Evolutionary conservation across 1,140 invertebrate species (phyloP).

Genomic region (Nylanderia fulva): DNA sequence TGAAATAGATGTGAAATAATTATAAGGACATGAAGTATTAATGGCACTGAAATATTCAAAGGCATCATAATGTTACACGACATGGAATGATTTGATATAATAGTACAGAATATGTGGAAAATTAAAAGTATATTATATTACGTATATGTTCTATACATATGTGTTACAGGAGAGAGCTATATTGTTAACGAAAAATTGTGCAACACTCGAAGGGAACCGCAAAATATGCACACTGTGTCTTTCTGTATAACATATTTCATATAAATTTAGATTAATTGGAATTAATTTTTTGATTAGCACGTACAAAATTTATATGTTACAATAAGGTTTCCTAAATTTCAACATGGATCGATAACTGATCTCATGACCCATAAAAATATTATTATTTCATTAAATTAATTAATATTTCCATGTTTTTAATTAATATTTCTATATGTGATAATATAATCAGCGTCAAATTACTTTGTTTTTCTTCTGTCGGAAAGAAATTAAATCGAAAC

Average conservation of each 20-base stretch:
- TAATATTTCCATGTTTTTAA: too few relatives aligned
- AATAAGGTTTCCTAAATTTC: background rate
- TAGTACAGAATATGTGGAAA: slow-evolving; percentile 14
- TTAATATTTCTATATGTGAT: background rate
- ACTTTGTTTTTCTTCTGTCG: too few relatives aligned
- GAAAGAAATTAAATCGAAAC: background rate
- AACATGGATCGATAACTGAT: background rate
- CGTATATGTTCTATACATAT: background rate
- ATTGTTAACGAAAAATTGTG: background rate
- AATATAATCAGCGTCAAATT: background rate
- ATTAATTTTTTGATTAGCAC: background rate
- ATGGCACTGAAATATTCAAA: slow-evolving; percentile 31
- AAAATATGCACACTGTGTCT: background rate
- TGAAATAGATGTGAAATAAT: slow-evolving; percentile 30
- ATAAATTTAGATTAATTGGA: background rate
- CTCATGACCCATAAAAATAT: background rate
- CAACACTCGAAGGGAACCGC: background rate
- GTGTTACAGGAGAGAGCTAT: background rate
- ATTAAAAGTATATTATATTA: slow-evolving; percentile 48
- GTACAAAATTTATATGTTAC: too few relatives aligned
- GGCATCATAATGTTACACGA: slow-evolving; percentile 5
- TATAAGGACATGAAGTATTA: slow-evolving; percentile 29
- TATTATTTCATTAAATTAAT: slow-evolving; percentile 24
- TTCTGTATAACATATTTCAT: background rate
- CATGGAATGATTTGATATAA: slow-evolving; percentile 9